These are phyloP conservation scores for Pocillopora grandis DNA, from an alignment of 92 coral and sea anemone species.

Conservation along the genomic window DNA sequence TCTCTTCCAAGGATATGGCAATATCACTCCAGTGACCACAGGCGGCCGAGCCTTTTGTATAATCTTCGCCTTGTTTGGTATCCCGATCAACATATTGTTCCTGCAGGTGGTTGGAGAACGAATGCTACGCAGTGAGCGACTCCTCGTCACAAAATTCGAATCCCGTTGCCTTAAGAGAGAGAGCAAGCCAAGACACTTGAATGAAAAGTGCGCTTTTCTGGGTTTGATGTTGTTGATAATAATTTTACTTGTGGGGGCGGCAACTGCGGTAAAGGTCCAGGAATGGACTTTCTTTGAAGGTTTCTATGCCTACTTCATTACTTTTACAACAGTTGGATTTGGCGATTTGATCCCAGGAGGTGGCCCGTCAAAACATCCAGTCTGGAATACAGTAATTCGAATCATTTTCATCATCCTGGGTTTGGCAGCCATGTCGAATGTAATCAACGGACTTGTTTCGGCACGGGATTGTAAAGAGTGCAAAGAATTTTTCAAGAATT, in stretches of 20 bases:
- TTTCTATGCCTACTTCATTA: conserved; percentile 37
- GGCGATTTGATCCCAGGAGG: conserved; percentile 47
- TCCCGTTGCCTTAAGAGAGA: conserved; percentile 20
- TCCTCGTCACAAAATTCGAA: conserved; percentile 38
- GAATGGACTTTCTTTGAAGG: conserved; percentile 62
- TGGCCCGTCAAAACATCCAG: neutral
- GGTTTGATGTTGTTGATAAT: conserved; percentile 18
- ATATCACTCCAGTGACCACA: conserved; percentile 52
- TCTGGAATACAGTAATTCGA: neutral
- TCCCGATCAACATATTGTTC: conserved; percentile 42
- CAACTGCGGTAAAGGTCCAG: conserved; percentile 19
- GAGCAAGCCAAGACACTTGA: conserved; percentile 8
- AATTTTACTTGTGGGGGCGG: conserved; percentile 22
- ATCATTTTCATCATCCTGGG: conserved; percentile 16
- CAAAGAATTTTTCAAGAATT: neutral
- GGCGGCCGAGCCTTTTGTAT: conserved; percentile 49
- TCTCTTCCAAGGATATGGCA: conserved; percentile 53
- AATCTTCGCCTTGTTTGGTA: conserved; percentile 55
- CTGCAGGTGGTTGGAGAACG: conserved; percentile 39
- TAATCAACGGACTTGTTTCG: conserved; percentile 8
- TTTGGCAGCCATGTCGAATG: conserved; percentile 39
- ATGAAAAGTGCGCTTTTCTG: conserved; percentile 29
- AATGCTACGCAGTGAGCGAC: conserved; percentile 15
- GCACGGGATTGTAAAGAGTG: neutral
- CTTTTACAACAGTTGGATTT: conserved; percentile 45